Evolutionary conservation across 1,140 invertebrate genomes (phyloP).

Genomic region (Formica selysi): DNA sequence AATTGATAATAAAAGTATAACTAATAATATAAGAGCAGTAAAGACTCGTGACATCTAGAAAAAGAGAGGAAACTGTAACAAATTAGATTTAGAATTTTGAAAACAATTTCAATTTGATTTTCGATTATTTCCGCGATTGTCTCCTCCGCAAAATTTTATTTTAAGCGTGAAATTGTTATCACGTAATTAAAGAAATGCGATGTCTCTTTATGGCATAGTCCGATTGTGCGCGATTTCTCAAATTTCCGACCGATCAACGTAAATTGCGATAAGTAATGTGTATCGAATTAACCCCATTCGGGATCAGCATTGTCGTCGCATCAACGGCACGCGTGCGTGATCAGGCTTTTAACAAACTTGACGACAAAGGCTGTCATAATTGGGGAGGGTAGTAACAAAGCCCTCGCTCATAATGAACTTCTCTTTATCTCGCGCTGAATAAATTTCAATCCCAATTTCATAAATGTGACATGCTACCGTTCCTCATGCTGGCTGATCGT

Average conservation of each 20-base stretch:
- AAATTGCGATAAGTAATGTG: conserved; percentile 55
- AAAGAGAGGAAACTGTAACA: background rate
- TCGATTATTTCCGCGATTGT: background rate
- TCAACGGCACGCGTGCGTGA: conserved; percentile 27
- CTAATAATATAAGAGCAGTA: background rate
- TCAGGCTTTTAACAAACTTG: conserved; percentile 55
- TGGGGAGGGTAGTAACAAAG: conserved; percentile 58
- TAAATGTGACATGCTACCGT: conserved; percentile 44
- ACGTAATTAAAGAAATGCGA: background rate
- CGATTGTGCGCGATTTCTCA: conserved; percentile 1
- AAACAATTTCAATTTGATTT: background rate
- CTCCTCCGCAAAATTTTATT: background rate
- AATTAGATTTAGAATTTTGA: background rate
- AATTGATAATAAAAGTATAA: background rate
- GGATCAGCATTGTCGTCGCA: conserved; percentile 42
- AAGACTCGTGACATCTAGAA: background rate
- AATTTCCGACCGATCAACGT: conserved; percentile 36
- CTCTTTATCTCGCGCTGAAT: conserved; percentile 55
- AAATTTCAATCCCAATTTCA: conserved; percentile 50
- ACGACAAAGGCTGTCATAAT: conserved; percentile 57
- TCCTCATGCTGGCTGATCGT: background rate
- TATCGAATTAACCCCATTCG: conserved; percentile 44
- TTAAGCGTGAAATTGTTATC: background rate
- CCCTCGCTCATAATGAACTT: conserved; percentile 35
- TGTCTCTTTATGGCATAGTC: background rate